Conservation (phyloP, 1,140 invertebrate species). For the Bombus turneri region DNA sequence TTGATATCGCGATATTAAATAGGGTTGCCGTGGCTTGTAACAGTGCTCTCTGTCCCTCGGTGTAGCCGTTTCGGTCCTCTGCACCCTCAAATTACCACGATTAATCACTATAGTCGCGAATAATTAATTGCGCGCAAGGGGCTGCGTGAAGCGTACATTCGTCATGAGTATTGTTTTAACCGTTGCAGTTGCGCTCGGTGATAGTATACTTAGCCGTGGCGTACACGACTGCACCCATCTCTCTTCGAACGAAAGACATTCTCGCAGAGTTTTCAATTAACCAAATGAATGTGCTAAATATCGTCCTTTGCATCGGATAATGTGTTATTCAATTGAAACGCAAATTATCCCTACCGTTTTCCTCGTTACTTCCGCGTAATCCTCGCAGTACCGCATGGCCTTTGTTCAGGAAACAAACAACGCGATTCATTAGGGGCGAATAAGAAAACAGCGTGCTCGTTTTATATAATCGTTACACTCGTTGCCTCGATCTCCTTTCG, state of each 20-base stretch:
- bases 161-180: constrained; percentile 61
- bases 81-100: constrained; percentile 52
- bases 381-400: too few relatives aligned
- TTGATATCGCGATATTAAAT: constrained; percentile 15
- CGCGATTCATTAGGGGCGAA: too few relatives aligned
- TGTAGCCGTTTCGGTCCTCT: constrained; percentile 24
- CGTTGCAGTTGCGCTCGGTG: constrained; percentile 40
- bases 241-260: neutral
- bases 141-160: constrained; percentile 63
- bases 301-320: neutral
- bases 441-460: too few relatives aligned
- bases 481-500: neutral
- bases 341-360: neutral
- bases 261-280: constrained; percentile 19
- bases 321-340: constrained; percentile 5
- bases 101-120: constrained; percentile 60
- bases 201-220: constrained; percentile 39
- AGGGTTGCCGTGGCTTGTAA: constrained; percentile 19
- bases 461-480: neutral
- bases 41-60: constrained; percentile 4
- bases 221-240: neutral
- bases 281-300: constrained; percentile 6
- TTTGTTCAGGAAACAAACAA: neutral
- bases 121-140: constrained; percentile 63
- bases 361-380: neutral